Evolutionary conservation across 2,888 invertebrate genomes (phyloP).

Genomic region (Meteorus colon): DNA sequence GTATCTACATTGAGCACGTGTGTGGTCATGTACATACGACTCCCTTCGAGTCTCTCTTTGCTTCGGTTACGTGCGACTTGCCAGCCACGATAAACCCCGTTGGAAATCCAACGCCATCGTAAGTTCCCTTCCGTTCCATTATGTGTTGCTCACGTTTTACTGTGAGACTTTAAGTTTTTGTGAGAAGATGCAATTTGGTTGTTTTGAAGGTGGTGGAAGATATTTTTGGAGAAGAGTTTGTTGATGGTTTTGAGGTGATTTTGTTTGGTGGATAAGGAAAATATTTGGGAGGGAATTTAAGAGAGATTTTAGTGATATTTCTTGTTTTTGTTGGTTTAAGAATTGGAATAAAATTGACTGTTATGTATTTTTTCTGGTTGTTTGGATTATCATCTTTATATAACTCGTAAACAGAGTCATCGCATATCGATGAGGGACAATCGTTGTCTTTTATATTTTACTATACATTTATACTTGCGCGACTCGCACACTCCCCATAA

Average conservation of each 20-base stretch:
- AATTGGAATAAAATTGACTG: not conserved
- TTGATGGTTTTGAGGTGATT: too few relatives aligned
- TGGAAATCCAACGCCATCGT: conserved; percentile 23
- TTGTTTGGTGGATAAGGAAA: too few relatives aligned
- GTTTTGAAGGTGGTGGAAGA: too few relatives aligned
- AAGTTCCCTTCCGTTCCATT: conserved; percentile 13
- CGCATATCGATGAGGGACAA: not conserved
- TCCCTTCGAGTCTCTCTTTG: conserved; percentile 2
- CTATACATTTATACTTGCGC: conserved; percentile 1
- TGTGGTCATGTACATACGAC: conserved; percentile 31
- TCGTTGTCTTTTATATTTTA: not conserved
- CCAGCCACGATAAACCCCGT: conserved; percentile 34
- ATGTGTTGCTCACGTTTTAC: not conserved
- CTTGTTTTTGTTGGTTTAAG: not conserved
- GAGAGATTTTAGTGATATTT: too few relatives aligned
- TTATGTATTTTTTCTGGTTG: not conserved
- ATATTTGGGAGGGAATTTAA: too few relatives aligned
- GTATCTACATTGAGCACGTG: conserved; percentile 2
- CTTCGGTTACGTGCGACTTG: conserved; percentile 23
- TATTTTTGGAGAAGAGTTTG: too few relatives aligned
- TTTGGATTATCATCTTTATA: not conserved
- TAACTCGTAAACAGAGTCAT: conserved; percentile 7
- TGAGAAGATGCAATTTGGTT: too few relatives aligned
- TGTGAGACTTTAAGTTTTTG: too few relatives aligned
- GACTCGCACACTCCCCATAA: not conserved